These are phyloP conservation scores for Petrolisthes manimaculis DNA, from an alignment of 2,888 invertebrate genomes.

Conservation along the genomic window DNA sequence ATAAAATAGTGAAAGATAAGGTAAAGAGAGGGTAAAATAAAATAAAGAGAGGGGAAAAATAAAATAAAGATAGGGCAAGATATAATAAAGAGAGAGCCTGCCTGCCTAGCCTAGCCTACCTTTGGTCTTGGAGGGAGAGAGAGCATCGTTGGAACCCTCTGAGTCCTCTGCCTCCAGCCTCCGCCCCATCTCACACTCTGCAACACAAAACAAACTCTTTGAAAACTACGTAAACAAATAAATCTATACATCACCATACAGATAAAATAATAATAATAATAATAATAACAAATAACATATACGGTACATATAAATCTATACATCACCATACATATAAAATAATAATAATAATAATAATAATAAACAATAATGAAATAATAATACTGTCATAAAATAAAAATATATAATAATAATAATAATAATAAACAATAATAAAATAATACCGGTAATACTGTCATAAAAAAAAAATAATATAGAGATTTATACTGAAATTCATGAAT, in stretches of 20 bases:
- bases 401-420: neutral
- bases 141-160: conserved; percentile 53
- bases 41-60: neutral
- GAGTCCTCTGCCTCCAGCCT: conserved; percentile 53
- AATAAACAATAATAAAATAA: neutral
- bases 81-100: neutral
- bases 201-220: no score
- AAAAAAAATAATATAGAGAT: no score
- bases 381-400: neutral
- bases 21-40: neutral
- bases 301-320: no score
- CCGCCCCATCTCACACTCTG: conserved; percentile 50
- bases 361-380: neutral
- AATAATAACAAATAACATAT: no score
- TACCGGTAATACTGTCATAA: neutral
- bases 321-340: no score
- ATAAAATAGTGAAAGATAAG: neutral
- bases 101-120: conserved; percentile 2
- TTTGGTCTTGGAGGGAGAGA: conserved; percentile 51
- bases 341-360: conserved; percentile 1
- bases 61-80: neutral
- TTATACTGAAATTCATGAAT: no score
- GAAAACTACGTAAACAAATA: no score
- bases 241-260: no score
- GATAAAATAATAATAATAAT: no score